A percentile compares a stretch with the other conserved stretches of the same genome.
Evolutionary conservation across 2,113 vertebrate species (phyloP).

Genomic region (Natator depressus): DNA sequence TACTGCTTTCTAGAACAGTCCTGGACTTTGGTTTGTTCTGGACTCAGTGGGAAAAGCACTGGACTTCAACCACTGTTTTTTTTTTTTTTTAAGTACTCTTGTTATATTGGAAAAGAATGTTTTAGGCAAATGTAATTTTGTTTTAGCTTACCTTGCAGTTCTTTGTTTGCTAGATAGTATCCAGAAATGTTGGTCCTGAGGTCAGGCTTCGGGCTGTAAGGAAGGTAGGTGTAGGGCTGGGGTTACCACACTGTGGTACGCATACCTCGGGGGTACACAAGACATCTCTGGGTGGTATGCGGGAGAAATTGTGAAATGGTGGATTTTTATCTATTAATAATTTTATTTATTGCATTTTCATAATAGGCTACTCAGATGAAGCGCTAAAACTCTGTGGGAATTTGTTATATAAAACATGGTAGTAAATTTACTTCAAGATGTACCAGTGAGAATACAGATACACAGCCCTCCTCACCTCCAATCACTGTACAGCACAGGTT

Average conservation of each 20-base stretch:
- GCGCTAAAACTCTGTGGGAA: background rate
- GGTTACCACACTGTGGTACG: background rate
- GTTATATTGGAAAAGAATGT: background rate
- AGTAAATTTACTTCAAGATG: background rate
- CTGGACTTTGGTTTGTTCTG: background rate
- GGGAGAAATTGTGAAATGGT: background rate
- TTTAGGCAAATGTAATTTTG: background rate
- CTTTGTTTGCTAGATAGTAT: background rate
- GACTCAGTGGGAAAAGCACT: fast-evolving
- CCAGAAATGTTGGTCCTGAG: background rate
- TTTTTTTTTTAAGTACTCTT: background rate
- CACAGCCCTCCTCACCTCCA: background rate
- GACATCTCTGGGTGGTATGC: background rate
- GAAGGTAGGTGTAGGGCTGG: background rate
- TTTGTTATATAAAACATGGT: background rate
- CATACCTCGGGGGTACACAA: background rate
- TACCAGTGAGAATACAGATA: background rate
- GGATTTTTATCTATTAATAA: background rate
- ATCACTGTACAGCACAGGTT: background rate
- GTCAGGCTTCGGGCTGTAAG: background rate
- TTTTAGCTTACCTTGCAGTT: background rate
- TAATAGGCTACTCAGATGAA: background rate
- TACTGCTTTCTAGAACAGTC: background rate
- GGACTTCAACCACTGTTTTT: background rate
- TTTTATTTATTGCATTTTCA: background rate